These are phyloP conservation scores for Tetanocera ferruginea DNA, from an alignment of 2,888 invertebrate genomes.

Conservation along the genomic window DNA sequence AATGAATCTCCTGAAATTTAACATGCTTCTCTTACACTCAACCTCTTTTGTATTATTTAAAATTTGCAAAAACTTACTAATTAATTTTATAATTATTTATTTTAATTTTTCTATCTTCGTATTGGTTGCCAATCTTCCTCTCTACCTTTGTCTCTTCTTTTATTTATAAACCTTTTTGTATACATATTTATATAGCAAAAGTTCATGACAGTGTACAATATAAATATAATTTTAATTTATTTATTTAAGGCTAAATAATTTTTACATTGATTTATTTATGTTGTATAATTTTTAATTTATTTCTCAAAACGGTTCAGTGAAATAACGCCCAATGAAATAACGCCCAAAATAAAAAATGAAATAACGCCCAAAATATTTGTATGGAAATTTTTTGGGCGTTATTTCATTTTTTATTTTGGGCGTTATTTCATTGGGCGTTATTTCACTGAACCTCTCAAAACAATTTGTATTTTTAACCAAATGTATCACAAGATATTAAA, in stretches of 20 bases:
- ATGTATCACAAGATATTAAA: conserved; percentile 21
- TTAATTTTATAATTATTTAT: background rate
- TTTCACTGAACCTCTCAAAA: too few relatives aligned
- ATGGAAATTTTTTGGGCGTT: too few relatives aligned
- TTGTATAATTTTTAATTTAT: conserved; percentile 24
- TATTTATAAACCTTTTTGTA: background rate
- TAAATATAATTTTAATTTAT: conserved; percentile 4
- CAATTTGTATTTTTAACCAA: background rate
- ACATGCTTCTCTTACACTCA: too few relatives aligned
- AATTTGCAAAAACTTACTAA: background rate
- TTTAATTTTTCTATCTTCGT: background rate
- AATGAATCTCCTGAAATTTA: too few relatives aligned
- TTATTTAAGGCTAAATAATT: background rate
- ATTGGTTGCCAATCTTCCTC: background rate
- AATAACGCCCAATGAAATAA: too few relatives aligned
- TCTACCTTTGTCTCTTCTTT: too few relatives aligned
- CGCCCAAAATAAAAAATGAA: too few relatives aligned
- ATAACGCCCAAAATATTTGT: too few relatives aligned
- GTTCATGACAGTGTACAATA: conserved; percentile 13
- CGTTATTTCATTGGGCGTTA: too few relatives aligned
- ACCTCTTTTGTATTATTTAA: background rate
- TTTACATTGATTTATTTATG: background rate
- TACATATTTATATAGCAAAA: background rate
- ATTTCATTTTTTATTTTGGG: too few relatives aligned
- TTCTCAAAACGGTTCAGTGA: background rate